phyloP scores from a whole-genome alignment of 2,797 vertebrate genomes.

The Neosalanx taihuensis region DNA sequence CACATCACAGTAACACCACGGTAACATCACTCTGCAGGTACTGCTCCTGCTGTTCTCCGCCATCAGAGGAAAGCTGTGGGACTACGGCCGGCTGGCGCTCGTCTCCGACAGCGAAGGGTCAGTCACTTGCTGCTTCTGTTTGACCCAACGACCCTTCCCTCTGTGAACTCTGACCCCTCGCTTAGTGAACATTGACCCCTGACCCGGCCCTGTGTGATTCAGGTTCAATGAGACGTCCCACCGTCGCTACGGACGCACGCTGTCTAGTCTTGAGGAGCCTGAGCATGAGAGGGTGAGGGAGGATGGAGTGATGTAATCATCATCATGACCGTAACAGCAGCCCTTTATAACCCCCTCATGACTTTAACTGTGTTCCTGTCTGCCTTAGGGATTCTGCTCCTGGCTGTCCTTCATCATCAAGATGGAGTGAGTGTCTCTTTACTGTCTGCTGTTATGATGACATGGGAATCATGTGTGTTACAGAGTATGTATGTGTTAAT shows the following conservation, averaged over 20 bases:
- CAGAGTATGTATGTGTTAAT: constrained; percentile 1
- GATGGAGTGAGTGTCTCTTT: constrained; percentile 82
- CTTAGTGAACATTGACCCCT: neutral
- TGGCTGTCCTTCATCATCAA: constrained; percentile 86
- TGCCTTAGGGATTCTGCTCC: constrained; percentile 83
- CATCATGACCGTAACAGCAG: neutral
- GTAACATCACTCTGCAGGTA: constrained; percentile 58
- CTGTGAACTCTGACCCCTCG: neutral
- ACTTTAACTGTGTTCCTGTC: neutral
- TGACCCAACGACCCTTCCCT: neutral
- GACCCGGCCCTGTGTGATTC: neutral
- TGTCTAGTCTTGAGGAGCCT: constrained; percentile 70
- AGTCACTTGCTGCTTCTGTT: constrained; percentile 19
- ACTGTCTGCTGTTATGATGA: neutral
- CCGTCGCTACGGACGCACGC: constrained; percentile 67
- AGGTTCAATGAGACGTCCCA: constrained; percentile 58
- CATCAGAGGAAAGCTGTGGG: constrained; percentile 91
- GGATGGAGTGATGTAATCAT: constrained; percentile 1
- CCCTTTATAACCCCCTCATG: too few species aligned
- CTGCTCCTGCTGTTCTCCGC: constrained; percentile 82
- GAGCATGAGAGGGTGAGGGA: constrained; percentile 77
- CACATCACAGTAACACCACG: neutral
- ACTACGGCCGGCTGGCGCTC: constrained; percentile 89
- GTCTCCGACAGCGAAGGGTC: constrained; percentile 81
- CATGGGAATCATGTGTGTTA: neutral